Base-by-base conservation (phyloP, 1,140 invertebrate species). In the Drosophila guanche region DNA sequence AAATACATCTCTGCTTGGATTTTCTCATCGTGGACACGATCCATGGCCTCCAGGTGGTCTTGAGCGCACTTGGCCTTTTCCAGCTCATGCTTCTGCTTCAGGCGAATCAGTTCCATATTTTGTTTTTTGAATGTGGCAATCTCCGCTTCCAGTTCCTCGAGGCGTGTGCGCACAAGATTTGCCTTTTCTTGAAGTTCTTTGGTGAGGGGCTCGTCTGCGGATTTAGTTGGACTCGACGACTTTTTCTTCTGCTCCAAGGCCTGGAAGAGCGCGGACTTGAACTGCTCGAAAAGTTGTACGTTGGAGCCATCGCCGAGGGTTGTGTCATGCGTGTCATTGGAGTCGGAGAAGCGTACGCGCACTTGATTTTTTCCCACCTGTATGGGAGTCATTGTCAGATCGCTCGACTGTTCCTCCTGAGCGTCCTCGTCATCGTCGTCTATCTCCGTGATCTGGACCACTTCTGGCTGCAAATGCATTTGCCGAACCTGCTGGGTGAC, bases 41-140 rank as follows among this genome's bases (percentile, higher is more conserved):
- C 94, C 83, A 95, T 93, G 69, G 93, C 93, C 45, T 92, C 91
- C 41, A 92, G 91, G 48, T 93, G 93, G 55, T 93, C 93, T 74
- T 92, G 92, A 69, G 92, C 93, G 61, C 94, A 93, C 14, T 93
- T 92, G 41, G 94, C 93, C 14, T 93, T 92, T 46, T 93, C 91
- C 46, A 92, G 77, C 79, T 95, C 94, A 56, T 95, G 92, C 60
- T 94, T 92, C 77, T 93, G 93, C 47, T 93, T 93, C 42, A 93
- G 89, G 79, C 93, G 93, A 7, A 91, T 67, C 3, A 94, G 61
- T 42, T 93, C 92, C 5, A 91, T 61, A 90, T 95, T 95, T 91
- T 95, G 94, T 71, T 93, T 93, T 57, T 94, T 92, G 88, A 95
- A 95, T 51, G 93, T 94, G 59, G 94, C 92, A 51, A 96, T 95